These are phyloP conservation scores for Aulostomus chinensis DNA, from an alignment of 2,797 vertebrate genomes.

Conservation along the genomic window DNA sequence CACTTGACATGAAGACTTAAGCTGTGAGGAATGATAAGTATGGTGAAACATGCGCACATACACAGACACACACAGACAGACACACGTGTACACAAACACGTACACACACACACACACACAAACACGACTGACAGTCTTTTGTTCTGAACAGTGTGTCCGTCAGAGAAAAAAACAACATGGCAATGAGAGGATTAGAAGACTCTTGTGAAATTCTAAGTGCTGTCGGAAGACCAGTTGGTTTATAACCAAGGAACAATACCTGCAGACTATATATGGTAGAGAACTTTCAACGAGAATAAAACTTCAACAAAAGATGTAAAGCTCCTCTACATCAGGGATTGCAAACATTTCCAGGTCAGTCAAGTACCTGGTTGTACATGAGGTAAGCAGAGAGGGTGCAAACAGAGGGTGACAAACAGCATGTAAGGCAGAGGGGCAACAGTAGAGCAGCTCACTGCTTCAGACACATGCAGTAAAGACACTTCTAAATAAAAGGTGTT, in stretches of 20 bases:
- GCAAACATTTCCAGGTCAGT: background rate
- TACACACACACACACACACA: constrained; percentile 2
- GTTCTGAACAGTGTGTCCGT: constrained; percentile 22
- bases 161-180: constrained; percentile 43
- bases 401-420: background rate
- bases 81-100: constrained; percentile 1
- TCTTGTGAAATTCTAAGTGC: constrained; percentile 58
- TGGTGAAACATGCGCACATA: constrained; percentile 24
- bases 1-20: constrained; percentile 62
- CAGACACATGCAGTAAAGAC: too few species aligned
- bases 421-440: too few species aligned
- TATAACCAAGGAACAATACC: constrained; percentile 15
- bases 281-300: background rate
- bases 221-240: constrained; percentile 26
- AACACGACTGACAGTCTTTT: constrained; percentile 38
- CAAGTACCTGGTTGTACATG: too few species aligned
- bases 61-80: constrained; percentile 2
- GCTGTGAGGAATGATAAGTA: constrained; percentile 70
- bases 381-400: background rate
- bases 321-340: background rate
- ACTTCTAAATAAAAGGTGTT: too few species aligned
- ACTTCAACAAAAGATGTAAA: background rate
- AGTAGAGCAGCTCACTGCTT: too few species aligned
- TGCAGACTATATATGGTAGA: background rate
- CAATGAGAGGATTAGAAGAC: constrained; percentile 58